Evolutionary conservation across 2,888 invertebrate genomes (phyloP), one percentile per base, ranked within the genome.

Genomic region (Calameuta idolon): DNA sequence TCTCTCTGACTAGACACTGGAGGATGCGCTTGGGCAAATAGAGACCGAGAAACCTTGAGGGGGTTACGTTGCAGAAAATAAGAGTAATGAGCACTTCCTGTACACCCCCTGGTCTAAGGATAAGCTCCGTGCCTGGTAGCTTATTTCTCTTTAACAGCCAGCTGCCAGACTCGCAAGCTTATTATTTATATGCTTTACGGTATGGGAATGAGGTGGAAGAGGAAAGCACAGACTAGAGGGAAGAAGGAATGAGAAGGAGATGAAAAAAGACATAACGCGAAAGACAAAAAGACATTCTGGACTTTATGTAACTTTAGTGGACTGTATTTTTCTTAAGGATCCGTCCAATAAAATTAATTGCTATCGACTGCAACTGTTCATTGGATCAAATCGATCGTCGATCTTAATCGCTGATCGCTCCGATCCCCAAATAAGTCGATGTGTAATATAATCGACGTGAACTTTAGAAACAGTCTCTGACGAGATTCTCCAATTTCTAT

Each of bases 131-230:
- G 80, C 74, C 81, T 76, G 79, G 69, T 79, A 79, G 82, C 83
- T 84, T 81, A 83, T 82, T 85, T 83, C 84, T 81, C 78, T 80
- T 81, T 75, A 77, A 81, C 78, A 83, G 83, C 81, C 73, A 75
- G 79, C 79, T 80, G 78, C 80, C 82, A 76, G 76, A 76, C 79
- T 55, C 77, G 78, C 79, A 73, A 81, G 81, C 80, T 83, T 83
- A 85, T 81, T 81, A 81, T 79, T 80, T 55, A 55, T 55, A 23
- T 23, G 55, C 55, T 55, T 23, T 23, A 55, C 55, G 55, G 23
- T 23, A 55, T 55, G 23, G 55, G 55, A 0, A 55, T 55, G 23
- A 55, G 55, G 1, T 9, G 9, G 23, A 55, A 23, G 55, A 9
- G 30, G 33, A 74, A 55, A 74, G 37, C 73, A 55, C 34, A 5